A percentile compares a stretch with the other conserved stretches of the same genome.
Conservation (phyloP, 2,113 vertebrate species). For the Telmatochromis bifrenatus region DNA sequence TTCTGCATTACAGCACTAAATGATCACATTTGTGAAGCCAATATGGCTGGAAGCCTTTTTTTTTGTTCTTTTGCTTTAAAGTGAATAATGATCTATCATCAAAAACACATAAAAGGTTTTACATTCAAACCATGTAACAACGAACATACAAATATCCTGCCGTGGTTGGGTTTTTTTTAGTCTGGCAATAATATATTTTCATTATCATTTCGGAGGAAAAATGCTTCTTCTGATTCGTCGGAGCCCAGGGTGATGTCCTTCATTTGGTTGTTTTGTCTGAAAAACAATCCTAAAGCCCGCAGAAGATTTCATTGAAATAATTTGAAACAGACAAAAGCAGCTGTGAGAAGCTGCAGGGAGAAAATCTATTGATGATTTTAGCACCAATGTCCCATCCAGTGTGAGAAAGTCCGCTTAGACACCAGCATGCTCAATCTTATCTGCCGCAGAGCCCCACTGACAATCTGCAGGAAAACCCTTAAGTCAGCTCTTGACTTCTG, state of each 20-base stretch:
- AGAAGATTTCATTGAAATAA: background rate
- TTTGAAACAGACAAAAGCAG: background rate
- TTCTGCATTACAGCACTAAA: background rate
- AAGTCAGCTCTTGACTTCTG: conserved; percentile 13
- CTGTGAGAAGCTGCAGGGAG: background rate
- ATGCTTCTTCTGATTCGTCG: background rate
- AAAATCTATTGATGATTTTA: background rate
- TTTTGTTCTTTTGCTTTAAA: background rate
- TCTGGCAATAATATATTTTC: background rate
- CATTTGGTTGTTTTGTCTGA: background rate
- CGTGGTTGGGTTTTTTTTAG: background rate
- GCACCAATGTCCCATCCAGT: background rate
- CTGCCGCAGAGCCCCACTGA: background rate
- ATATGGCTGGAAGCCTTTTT: background rate
- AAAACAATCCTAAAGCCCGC: background rate
- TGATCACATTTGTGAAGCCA: background rate
- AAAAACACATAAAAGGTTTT: background rate
- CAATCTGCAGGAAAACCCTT: background rate
- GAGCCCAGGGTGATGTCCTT: background rate
- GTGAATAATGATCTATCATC: background rate
- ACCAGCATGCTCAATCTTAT: background rate
- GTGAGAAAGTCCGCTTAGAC: background rate
- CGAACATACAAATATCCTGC: background rate
- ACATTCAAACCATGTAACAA: background rate
- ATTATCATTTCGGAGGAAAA: background rate